These are phyloP conservation scores for Nomada flava DNA, from an alignment of 2,888 invertebrate species.

Conservation along the genomic window DNA sequence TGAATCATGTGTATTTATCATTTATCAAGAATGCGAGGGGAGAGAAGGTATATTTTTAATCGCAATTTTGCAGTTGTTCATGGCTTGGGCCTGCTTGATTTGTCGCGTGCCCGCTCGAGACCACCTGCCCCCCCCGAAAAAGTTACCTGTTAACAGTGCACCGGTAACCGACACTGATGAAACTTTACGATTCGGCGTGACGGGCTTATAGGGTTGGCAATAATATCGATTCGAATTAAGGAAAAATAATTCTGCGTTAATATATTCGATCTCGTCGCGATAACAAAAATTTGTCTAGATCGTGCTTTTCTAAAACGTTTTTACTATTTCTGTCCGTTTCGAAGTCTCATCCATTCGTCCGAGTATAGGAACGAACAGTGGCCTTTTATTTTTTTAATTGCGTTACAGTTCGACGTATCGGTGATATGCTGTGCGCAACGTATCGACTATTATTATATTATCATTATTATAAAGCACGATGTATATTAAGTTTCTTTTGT, in stretches of 20 bases:
- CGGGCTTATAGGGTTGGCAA: constrained; percentile 7
- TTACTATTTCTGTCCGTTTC: constrained; percentile 32
- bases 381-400: no score
- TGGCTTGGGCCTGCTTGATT: constrained; percentile 75
- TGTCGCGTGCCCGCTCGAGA: constrained; percentile 80
- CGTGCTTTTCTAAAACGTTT: constrained; percentile 15
- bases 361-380: not conserved
- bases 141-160: constrained; percentile 75
- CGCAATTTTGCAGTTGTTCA: constrained; percentile 52
- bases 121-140: constrained; percentile 78
- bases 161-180: constrained; percentile 70
- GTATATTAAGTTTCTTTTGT: no score
- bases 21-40: not conserved
- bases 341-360: constrained; percentile 40
- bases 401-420: no score
- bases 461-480: no score
- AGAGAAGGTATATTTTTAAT: constrained; percentile 58
- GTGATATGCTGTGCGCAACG: not conserved
- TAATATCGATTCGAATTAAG: constrained; percentile 42
- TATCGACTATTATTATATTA: no score
- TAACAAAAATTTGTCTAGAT: constrained; percentile 42
- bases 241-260: constrained; percentile 30
- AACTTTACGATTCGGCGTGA: constrained; percentile 52
- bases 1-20: not conserved
- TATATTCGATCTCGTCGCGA: constrained; percentile 49